Evolutionary conservation across 2,888 invertebrate genomes (phyloP).

Genomic region (Melanostoma mellinum): DNA sequence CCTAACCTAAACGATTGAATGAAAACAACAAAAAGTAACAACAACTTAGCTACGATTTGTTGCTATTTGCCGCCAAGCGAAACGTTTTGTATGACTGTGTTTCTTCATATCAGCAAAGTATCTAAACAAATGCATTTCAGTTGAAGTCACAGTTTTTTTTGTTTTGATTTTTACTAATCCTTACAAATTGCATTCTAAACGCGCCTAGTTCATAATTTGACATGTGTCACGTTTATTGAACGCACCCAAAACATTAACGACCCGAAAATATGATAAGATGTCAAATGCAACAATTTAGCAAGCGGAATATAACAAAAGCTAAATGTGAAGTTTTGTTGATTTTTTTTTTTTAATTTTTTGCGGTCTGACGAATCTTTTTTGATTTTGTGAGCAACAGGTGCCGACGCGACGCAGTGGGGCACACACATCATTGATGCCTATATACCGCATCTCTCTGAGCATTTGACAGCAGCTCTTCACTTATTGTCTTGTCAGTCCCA

Average conservation of each 20-base stretch:
- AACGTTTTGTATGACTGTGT: conserved; percentile 53
- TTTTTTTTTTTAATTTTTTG: not conserved
- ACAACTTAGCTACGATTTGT: conserved; percentile 31
- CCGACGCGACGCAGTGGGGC: conserved; percentile 23
- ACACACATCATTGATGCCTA: conserved; percentile 10
- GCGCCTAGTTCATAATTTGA: conserved; percentile 33
- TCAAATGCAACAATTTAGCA: conserved; percentile 47
- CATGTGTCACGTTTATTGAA: conserved; percentile 55
- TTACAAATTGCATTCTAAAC: conserved; percentile 19
- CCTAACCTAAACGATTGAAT: conserved; percentile 12
- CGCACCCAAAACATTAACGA: conserved; percentile 5
- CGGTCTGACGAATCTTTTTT: conserved; percentile 41
- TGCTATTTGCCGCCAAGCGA: conserved; percentile 37
- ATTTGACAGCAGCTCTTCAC: conserved; percentile 24
- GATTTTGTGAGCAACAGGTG: conserved; percentile 55
- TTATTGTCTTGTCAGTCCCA: conserved; percentile 57
- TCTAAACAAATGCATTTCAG: conserved; percentile 38
- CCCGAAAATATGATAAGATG: conserved; percentile 24
- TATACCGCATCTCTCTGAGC: conserved; percentile 6
- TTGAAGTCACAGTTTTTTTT: conserved; percentile 11
- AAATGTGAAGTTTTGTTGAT: not conserved
- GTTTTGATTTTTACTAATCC: not conserved
- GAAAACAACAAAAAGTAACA: conserved; percentile 8
- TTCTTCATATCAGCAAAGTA: conserved; percentile 15
- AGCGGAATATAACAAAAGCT: conserved; percentile 36